Base-by-base conservation (phyloP, 2,797 vertebrate genomes). In the Emys orbicularis region DNA sequence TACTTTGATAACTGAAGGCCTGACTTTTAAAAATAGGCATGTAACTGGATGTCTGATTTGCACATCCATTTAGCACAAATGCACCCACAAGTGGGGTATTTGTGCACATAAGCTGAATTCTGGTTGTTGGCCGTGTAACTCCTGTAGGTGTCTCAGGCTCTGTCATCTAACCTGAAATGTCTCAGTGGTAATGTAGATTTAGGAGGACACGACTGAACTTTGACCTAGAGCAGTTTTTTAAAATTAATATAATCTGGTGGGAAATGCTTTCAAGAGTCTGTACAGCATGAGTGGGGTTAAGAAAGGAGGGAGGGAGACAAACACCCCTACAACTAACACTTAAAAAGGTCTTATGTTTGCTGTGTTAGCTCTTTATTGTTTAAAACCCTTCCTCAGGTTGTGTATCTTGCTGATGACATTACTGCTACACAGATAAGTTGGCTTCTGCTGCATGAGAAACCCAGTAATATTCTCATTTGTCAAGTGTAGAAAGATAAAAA, bases 81-180 rank as follows among this genome's bases (percentile, higher is more conserved):
- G 5, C n/a, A 0, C 1, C 4, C 44, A 0, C 0, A 12, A 31
- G 4, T 29, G 21, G 54, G 21, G 49, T 6, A 7, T 6, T 11
- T 15, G 11, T 31, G 84, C 84, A n/a, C 2, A 27, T 61, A 10
- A n/a, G 29, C 6, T 77, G 25, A 5, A 4, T 54, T 54, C 9
- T 25, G 54, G 54, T 23, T 54, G 21, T 54, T 54, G 54, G 21
- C 54, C 4, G 21, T 2, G 4, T 29, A 23, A 19, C 6, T 16
- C 81, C 23, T 23, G 52, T 3, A 34, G 59, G 1, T 2, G 4
- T 16, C 61, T 37, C 37, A 41, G 21, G 37, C 37, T 74, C 21
- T 23, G n/a, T 37, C 37, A 37, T 41, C 68, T 74, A 37, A 44
- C 21, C 68, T 25, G 44, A 68, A 72, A 74, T 25, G 37, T 76